Evolutionary conservation across 2,888 invertebrate genomes (phyloP), one percentile per base, ranked within the genome.

Genomic region (Pterostichus niger): DNA sequence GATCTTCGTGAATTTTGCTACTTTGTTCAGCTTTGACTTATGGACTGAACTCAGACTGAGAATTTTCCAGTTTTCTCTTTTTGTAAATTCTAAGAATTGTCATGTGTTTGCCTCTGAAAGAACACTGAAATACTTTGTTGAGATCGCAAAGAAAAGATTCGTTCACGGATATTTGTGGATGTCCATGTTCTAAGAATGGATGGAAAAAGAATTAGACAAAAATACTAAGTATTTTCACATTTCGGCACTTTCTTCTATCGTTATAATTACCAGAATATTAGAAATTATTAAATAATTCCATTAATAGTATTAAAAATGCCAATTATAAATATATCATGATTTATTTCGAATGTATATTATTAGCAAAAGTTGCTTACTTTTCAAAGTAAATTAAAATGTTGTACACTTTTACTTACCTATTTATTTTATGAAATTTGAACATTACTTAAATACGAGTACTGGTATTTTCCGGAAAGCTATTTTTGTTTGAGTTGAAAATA

Each of bases 91-190:
- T 71, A 11, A 15, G 68, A 71, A 71, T 71, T 71, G 68, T 44
- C 68, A 44, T 71, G 17, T 71, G 68, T 13, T 35, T 17, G 68
- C 68, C 11, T 15, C 17, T 13, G 40, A 56, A 71, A 40, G 68
- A 71, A 17, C 44, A 71, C 44, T 15, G 44, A 44, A 71, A 71
- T 71, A 71, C 68, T 71, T 71, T 71, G 68, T 68, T 44, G 9
- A 24, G 44, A 64, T 44, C 44, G 68, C 15, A 71, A 71, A 71
- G 68, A 71, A 71, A 71, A 71, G 44, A 71, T 44, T 44, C 15
- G 68, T 71, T 44, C 44, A 44, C 15, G 9, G 68, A 71, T 71
- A 71, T 71, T 71, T 71, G 44, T 71, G 40, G 68, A 40, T 44
- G 40, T 13, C n/a, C 17, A 40, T 10, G 44, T 71, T 71, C 68